A percentile compares a stretch with the other conserved stretches of the same genome.
phyloP scores from a whole-genome alignment of 2,797 vertebrate genomes.

The Sarcoramphus papa region DNA sequence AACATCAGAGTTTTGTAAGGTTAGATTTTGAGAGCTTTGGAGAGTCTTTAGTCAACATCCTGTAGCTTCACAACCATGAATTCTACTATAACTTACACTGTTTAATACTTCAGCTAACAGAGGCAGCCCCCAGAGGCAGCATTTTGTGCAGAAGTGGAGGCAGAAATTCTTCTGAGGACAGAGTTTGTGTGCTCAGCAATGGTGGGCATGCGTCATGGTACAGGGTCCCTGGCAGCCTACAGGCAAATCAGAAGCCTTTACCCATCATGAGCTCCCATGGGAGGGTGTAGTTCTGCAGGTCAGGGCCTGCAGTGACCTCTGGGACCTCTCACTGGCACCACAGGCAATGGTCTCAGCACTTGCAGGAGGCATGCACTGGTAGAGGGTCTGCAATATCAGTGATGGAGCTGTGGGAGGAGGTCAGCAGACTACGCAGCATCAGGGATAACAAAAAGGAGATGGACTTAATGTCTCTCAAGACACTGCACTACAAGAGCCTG shows the following conservation, averaged over 20 bases:
- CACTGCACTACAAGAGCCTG: neutral
- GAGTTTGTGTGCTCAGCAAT: neutral
- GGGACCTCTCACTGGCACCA: neutral
- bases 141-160: neutral
- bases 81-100: neutral
- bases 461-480: neutral
- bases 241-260: neutral
- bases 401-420: neutral
- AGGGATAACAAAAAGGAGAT: neutral
- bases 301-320: neutral
- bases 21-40: neutral
- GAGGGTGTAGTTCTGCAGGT: neutral
- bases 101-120: neutral
- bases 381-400: neutral
- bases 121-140: neutral
- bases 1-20: neutral
- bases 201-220: accelerated
- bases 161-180: neutral
- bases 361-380: neutral
- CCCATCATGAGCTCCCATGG: neutral
- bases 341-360: neutral
- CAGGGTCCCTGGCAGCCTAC: neutral
- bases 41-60: neutral
- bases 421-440: neutral
- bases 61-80: neutral